phyloP scores from a whole-genome alignment of 2,797 vertebrate species.

The Microchirus variegatus region DNA sequence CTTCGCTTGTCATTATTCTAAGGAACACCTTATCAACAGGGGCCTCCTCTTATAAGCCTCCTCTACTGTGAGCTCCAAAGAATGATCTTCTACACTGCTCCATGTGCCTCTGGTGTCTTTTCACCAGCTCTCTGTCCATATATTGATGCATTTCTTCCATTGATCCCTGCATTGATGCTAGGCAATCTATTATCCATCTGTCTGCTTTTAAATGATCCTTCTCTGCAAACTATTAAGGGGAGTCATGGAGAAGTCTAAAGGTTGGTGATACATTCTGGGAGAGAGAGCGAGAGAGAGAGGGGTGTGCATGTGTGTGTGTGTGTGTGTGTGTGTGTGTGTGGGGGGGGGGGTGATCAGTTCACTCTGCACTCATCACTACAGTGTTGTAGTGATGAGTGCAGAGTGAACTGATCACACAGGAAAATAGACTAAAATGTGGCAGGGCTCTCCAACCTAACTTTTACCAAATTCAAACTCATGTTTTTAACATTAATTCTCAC shows the following conservation, averaged over 20 bases:
- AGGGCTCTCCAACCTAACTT: no score
- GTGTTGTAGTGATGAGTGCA: background rate
- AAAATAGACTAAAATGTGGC: no score
- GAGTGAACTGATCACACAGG: background rate
- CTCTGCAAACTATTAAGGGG: slow-evolving; percentile 75
- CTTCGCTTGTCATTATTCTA: slow-evolving; percentile 70
- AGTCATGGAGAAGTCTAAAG: slow-evolving; percentile 77
- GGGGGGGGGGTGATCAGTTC: no score
- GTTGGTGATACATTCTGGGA: slow-evolving; percentile 64
- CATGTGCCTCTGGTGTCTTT: slow-evolving; percentile 72
- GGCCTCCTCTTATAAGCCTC: slow-evolving; percentile 46
- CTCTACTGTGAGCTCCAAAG: slow-evolving; percentile 50
- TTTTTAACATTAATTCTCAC: no score
- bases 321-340: background rate
- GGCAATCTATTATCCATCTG: slow-evolving; percentile 81
- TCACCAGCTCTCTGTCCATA: slow-evolving; percentile 77
- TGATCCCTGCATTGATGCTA: slow-evolving; percentile 77
- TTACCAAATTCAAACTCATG: no score
- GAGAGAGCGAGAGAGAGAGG: no score
- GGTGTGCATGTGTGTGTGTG: slow-evolving; percentile 8
- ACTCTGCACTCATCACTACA: no score
- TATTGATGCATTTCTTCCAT: slow-evolving; percentile 81
- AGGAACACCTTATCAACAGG: slow-evolving; percentile 67
- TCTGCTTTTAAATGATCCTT: slow-evolving; percentile 82
- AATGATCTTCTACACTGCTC: slow-evolving; percentile 56